Evolutionary conservation across 2,113 vertebrate genomes (phyloP), one percentile per base, ranked within the genome.

Genomic region (Azemiops feae): DNA sequence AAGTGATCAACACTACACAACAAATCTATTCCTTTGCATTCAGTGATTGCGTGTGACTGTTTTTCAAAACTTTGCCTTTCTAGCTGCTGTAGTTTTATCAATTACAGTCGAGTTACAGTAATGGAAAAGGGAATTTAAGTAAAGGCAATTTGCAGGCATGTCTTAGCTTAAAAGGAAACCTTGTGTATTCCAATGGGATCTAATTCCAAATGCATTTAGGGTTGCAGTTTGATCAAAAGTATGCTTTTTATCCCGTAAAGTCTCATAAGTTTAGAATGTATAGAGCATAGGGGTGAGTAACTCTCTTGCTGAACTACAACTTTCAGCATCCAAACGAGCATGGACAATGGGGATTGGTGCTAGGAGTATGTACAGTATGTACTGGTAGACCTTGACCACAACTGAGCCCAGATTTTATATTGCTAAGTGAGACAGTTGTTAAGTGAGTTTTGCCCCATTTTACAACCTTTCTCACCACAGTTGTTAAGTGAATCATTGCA

Each of bases 1-100:
- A 95, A 96, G 58, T 60, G 81, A 89, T 69, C 90, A 92, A 92
- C 89, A 89, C 55, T 53, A 92, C 95, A 92, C 95, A 90, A 93
- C 69, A 95, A 96, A 95, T 95, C 93, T 89, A 94, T 95, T 96
- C 95, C 92, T 96, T 93, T 92, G 95, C 95, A 39, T 94, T 64
- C 94, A 81, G 58, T 89, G 95, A 95, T 95, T 94, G 27, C 93
- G 34, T 93, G 57, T 93, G 90, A 90, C 92, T 96, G 95, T 95
- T 93, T 94, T 91, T 93, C 95, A 93, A 95, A 50, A 89, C 69
- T 93, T 95, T 85, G 69, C 92, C 93, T 95, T 94, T 93, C 95
- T 96, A 92, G 94, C 92, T 96, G 88, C 92, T 95, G 86, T 89
- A 95, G 94, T 89, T 96, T 93, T 92, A 87, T 86, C 94, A 92